Evolutionary conservation across 2,888 invertebrate genomes (phyloP), one percentile per base, ranked within the genome.

Genomic region (Acanthosoma haemorrhoidale): DNA sequence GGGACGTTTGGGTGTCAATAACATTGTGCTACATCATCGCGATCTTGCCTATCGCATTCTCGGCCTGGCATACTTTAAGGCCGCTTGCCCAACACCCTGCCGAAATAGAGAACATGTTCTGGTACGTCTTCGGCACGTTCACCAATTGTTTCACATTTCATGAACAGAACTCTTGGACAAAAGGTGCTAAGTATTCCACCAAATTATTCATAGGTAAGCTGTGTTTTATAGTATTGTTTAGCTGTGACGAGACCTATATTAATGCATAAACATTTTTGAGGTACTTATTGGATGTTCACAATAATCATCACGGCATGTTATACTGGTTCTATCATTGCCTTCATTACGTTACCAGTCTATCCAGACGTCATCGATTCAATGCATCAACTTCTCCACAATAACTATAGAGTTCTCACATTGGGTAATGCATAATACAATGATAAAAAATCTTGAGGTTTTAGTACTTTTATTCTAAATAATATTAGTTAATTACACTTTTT

Each of bases 81-180:
- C 87, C 88, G 77, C 80, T 91, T 32, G 76, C 90, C 31, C 83
- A 86, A 41, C 85, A 87, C 75, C 88, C 88, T 70, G 86, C 87
- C 63, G 88, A 90, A 81, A 82, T 91, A 38, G 90, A 90, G 79
- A 89, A 90, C 76, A 91, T 91, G 90, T 91, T 91, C 78, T 92
- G 91, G 91, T 91, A 90, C 77, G 90, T 92, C 68, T 92, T 91
- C 76, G 91, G 91, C 4, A 91, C 91, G 51, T 92, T 91, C 77
- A 92, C 92, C 0, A 92, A 92, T 77, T 87, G 88, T 75, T 89
- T 92, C 76, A 87, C 88, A 5, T 78, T 80, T 70, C 75, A 75
- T 41, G 88, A 89, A 0, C 84, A 84, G 77, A 84, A 86, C 75
- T 88, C 89, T 11, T 91, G 89, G 89, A 86, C 85, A 74, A 87